Conservation (phyloP, 1,140 invertebrate genomes). For the Drosophila simulans region DNA sequence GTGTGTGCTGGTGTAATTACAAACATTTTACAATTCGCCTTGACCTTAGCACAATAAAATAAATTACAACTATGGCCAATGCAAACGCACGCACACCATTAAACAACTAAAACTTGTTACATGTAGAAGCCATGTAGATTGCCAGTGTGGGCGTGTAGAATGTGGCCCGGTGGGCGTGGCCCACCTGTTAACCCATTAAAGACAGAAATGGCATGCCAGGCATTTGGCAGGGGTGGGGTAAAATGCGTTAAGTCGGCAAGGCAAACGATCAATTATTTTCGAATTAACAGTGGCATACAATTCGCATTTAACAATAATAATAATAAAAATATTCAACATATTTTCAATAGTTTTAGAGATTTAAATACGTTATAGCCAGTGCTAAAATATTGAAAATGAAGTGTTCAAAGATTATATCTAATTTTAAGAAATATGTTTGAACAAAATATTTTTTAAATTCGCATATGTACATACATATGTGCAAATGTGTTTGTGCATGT, state of each 20-base stretch:
- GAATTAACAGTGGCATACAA: constrained; percentile 5
- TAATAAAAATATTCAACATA: background rate
- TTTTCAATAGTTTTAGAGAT: constrained; percentile 1
- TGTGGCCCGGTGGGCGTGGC: constrained; percentile 33
- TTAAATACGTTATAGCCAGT: too few relatives aligned
- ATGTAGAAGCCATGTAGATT: constrained; percentile 22
- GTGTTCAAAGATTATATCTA: too few relatives aligned
- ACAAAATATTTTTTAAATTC: too few relatives aligned
- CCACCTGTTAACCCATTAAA: constrained; percentile 49
- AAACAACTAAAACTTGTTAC: background rate
- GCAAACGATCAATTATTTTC: constrained; percentile 27
- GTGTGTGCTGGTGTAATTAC: constrained; percentile 54
- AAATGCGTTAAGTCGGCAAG: constrained; percentile 27
- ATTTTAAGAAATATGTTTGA: too few relatives aligned
- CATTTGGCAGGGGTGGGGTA: constrained; percentile 35
- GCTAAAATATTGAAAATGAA: too few relatives aligned
- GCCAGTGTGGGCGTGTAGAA: constrained; percentile 21
- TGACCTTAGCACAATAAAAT: constrained; percentile 84
- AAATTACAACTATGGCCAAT: constrained; percentile 74
- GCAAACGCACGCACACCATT: constrained; percentile 17
- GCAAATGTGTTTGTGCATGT: constrained; percentile 3
- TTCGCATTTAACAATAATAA: too few relatives aligned
- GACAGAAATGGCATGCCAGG: constrained; percentile 47
- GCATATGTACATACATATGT: too few relatives aligned
- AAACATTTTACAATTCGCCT: constrained; percentile 71